phyloP scores from a whole-genome alignment of 2,888 invertebrate genomes.

The Coremacera marginata region DNA sequence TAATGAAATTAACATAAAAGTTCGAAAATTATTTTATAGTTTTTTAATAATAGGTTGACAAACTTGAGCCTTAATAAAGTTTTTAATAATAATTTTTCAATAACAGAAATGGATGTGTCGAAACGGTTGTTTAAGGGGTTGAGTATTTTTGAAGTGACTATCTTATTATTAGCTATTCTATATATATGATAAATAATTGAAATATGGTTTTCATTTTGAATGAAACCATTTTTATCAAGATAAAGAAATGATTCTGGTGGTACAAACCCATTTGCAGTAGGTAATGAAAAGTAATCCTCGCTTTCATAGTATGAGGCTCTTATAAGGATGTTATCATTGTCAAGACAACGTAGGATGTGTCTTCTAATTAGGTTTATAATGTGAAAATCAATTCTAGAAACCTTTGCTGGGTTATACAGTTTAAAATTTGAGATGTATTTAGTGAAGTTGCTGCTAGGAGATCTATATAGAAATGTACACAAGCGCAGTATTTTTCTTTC shows the following conservation, averaged over 20 bases:
- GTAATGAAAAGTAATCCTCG: too few species aligned
- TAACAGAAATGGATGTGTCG: too few species aligned
- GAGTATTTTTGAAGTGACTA: too few species aligned
- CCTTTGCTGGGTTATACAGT: neutral
- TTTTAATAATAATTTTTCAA: too few species aligned
- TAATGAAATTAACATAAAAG: too few species aligned
- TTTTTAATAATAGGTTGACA: too few species aligned
- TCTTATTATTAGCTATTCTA: neutral
- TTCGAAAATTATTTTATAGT: too few species aligned
- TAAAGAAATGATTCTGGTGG: neutral
- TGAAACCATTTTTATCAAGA: neutral
- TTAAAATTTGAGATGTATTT: neutral
- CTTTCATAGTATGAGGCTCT: too few species aligned
- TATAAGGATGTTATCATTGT: neutral
- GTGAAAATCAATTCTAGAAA: too few species aligned
- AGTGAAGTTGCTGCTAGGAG: neutral
- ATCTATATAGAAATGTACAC: neutral
- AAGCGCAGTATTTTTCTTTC: neutral
- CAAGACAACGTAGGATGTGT: neutral
- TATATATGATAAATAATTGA: neutral
- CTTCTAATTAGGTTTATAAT: too few species aligned
- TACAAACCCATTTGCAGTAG: neutral
- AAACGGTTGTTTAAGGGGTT: too few species aligned
- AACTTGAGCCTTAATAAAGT: too few species aligned
- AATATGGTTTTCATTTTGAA: neutral